Evolutionary conservation across 2,888 invertebrate genomes (phyloP).

Genomic region (Acronicta psi): DNA sequence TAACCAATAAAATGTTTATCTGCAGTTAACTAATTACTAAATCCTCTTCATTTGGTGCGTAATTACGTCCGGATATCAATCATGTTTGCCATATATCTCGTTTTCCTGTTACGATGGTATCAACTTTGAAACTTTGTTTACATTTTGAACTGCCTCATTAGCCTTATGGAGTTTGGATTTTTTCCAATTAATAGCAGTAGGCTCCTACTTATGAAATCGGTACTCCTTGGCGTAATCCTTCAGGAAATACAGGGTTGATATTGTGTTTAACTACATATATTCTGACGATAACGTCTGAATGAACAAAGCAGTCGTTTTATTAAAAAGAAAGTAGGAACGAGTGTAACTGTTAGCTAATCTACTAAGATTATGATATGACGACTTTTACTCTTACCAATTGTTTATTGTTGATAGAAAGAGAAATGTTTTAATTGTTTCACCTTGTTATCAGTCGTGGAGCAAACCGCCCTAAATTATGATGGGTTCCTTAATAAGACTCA

Average conservation of each 20-base stretch:
- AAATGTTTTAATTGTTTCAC: not conserved
- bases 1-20: conserved; percentile 2
- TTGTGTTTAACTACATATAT: too few relatives aligned
- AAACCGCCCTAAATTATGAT: not conserved
- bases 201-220: too few relatives aligned
- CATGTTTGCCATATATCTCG: not conserved
- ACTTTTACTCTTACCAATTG: not conserved
- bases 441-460: not conserved
- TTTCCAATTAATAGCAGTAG: too few relatives aligned
- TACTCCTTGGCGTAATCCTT: too few relatives aligned
- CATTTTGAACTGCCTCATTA: too few relatives aligned
- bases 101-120: conserved; percentile 41
- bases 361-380: too few relatives aligned
- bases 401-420: not conserved
- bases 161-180: too few relatives aligned
- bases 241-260: too few relatives aligned
- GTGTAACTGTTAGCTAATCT: too few relatives aligned
- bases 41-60: conserved; percentile 3
- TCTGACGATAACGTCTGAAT: too few relatives aligned
- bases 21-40: conserved; percentile 9
- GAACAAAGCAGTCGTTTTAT: not conserved
- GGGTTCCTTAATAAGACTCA: conserved; percentile 8
- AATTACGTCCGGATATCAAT: conserved; percentile 16
- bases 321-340: not conserved
- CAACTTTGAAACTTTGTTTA: conserved; percentile 6